Base-by-base conservation (phyloP, 2,888 invertebrate genomes). In the Halocaridina rubra region DNA sequence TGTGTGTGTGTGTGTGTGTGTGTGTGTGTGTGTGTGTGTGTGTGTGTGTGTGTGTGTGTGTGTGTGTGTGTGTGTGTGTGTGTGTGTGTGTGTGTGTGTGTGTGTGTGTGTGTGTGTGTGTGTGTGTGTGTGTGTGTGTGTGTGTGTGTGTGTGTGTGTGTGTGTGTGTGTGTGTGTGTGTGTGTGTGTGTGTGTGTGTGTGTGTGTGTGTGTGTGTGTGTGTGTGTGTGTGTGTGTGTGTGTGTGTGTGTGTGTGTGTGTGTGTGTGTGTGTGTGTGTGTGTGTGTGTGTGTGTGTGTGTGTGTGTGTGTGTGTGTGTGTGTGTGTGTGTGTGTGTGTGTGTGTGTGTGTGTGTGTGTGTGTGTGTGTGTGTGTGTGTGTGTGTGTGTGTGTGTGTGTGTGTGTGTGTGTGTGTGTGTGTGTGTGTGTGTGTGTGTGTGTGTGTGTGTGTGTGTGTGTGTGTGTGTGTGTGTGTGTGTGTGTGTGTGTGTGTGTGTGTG, bases 271-370 rank as follows among this genome's bases (percentile, higher is more conserved):
- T 22, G n/a, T 22, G n/a, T 22, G n/a, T 61, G n/a, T 61, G n/a
- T 61, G n/a, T 61, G n/a, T 61, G n/a, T 61, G n/a, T 61, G n/a
- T 61, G n/a, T 61, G n/a, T 61, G n/a, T 61, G n/a, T 61, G n/a
- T 61, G n/a, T 61, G n/a, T 61, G n/a, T 61, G n/a, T 61, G n/a
- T 61, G 5, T 61, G n/a, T 61, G n/a, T 61, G n/a, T 61, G n/a
- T 61, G n/a, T 61, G n/a, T 61, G n/a, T 61, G n/a, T 61, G n/a
- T 61, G n/a, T 61, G n/a, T 61, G n/a, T 61, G n/a, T 61, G n/a
- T 61, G n/a, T 61, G n/a, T 61, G n/a, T 61, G n/a, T 61, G n/a
- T 61, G n/a, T 61, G n/a, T 61, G n/a, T 61, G n/a, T 61, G n/a
- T 61, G n/a, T 61, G n/a, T 61, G n/a, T 61, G n/a, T 61, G n/a